Conservation (phyloP, 1,140 invertebrate species). For the Anadara kagoshimensis region DNA sequence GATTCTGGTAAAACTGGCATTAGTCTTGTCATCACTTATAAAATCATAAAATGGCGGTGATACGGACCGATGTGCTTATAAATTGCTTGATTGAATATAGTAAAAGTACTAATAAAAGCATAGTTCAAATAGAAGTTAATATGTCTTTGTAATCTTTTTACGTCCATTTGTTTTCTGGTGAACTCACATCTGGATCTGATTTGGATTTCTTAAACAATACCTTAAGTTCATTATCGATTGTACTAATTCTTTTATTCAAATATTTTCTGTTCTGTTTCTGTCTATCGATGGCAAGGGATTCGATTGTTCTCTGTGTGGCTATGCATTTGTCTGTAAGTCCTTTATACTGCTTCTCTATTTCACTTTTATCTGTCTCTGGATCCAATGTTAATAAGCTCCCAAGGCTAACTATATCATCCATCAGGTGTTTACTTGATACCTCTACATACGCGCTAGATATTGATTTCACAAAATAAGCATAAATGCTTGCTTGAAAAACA, state of each 20-base stretch:
- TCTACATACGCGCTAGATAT: constrained; percentile 8
- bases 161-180: too few species aligned
- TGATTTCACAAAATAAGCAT: constrained; percentile 13
- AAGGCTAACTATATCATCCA: constrained; percentile 1
- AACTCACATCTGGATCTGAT: too few species aligned
- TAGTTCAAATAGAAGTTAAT: too few species aligned
- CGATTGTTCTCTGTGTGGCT: constrained; percentile 3
- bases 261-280: background rate
- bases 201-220: too few species aligned
- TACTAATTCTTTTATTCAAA: background rate
- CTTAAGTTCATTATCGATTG: background rate
- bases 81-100: too few species aligned
- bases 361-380: background rate
- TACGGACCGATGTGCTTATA: too few species aligned
- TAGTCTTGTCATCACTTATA: too few species aligned
- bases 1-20: too few species aligned
- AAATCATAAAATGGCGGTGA: too few species aligned
- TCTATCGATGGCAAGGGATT: background rate
- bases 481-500: constrained; percentile 2
- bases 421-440: constrained; percentile 18
- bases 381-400: constrained; percentile 5
- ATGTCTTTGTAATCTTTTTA: too few species aligned
- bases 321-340: background rate
- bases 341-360: background rate
- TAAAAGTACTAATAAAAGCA: too few species aligned